Evolutionary conservation across 2,888 invertebrate species (phyloP), one percentile per base, ranked within the genome.

Genomic region (Drosophila vallismaia): DNA sequence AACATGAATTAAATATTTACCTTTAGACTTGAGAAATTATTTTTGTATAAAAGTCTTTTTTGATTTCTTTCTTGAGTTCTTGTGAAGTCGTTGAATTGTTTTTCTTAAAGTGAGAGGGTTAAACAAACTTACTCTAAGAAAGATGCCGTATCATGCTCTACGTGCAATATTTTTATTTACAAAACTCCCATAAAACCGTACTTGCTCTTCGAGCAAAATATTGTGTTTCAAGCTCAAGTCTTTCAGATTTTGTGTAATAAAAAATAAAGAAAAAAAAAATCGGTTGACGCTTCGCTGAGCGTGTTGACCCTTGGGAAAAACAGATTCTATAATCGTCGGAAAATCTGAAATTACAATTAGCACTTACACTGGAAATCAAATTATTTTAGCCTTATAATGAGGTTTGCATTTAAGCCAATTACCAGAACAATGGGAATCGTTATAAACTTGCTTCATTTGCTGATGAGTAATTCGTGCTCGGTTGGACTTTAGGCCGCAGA

Each of bases 311-410:
- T 31, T 45, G 28, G 49, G 26, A 58, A 70, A 31, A 26, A 28
- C 29, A 8, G 3, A 14, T 49, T 42, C 40, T 55, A 33, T 70
- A 57, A 70, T 57, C 29, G 48, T 7, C 26, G 49, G 42, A 58
- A 55, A 67, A 70, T 40, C 48, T 38, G 12, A 31, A 50, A 50
- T 46, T 9, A 50, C 49, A 71, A 70, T 71, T 71, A 64, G 46
- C 53, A 54, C 64, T 73, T 72, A 63, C 45, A 72, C 48, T 72
- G 51, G 36, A 63, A 56, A 44, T 31, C 52, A 49, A 63, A 64
- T 54, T 54, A 57, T 9, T 24, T n/a, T 28, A 42, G 19, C 26
- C 54, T 7, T 48, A 48, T 66, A 67, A 70, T 67, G 38, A 71
- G 59, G 44, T 29, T 12, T 36, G 26, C 46, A 52, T 68, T 57